Evolutionary conservation across 1,140 invertebrate genomes (phyloP).

Genomic region (Aphaenogaster floridana): DNA sequence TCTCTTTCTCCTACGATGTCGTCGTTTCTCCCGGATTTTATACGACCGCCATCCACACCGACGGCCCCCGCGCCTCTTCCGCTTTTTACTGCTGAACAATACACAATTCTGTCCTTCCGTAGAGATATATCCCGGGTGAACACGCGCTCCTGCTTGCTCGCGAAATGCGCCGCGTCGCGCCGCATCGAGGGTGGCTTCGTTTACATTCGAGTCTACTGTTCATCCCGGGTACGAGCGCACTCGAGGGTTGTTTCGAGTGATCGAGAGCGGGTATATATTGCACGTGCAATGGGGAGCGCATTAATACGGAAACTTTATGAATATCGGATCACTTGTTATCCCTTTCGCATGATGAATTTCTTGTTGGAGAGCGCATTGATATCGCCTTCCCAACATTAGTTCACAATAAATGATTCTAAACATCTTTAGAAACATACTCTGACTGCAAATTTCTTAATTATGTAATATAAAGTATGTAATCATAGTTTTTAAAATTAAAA

Average conservation of each 20-base stretch:
- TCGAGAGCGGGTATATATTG: constrained; percentile 38
- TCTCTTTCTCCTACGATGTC: constrained; percentile 18
- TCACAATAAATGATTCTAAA: background rate
- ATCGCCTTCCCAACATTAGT: background rate
- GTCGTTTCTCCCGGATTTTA: constrained; percentile 65
- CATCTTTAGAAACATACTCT: background rate
- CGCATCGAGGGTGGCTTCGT: constrained; percentile 35
- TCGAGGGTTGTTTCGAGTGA: constrained; percentile 46
- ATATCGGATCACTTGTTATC: constrained; percentile 40
- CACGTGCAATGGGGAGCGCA: background rate
- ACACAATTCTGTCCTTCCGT: constrained; percentile 41
- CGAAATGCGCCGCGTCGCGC: constrained; percentile 18
- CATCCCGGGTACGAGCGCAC: background rate
- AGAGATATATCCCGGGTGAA: constrained; percentile 25
- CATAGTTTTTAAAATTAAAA: background rate
- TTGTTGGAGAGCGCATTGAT: background rate
- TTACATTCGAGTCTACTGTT: constrained; percentile 42
- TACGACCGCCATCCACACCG: constrained; percentile 63
- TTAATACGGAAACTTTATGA: constrained; percentile 52
- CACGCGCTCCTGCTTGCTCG: constrained; percentile 27
- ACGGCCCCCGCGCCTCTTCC: constrained; percentile 41
- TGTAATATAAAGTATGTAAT: background rate
- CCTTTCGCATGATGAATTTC: background rate
- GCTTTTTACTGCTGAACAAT: constrained; percentile 65
- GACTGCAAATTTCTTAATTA: background rate